Evolutionary conservation across 2,113 vertebrate genomes (phyloP), one percentile per base, ranked within the genome.

Genomic region (Sebastes fasciatus): DNA sequence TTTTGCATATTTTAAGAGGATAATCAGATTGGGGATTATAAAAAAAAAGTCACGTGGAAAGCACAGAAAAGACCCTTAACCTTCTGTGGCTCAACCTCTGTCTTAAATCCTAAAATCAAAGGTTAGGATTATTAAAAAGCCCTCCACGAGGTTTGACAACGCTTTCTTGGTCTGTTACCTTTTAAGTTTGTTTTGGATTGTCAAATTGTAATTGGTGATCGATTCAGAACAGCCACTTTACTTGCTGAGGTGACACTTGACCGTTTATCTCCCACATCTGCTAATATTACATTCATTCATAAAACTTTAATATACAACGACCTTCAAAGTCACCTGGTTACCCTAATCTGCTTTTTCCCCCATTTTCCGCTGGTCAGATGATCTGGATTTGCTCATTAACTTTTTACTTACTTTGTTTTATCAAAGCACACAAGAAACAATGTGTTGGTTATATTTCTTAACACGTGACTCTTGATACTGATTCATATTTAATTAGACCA

Each of bases 361-460:
- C 19, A 14, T 14, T 46, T 77, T 80, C 73, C 48, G 34, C 52
- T 40, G 23, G 52, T 65, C 26, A 67, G 46, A 77, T 48, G n/a
- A 83, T 58, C 63, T 55, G 21, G 21, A 78, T 81, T 63, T 57
- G 19, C 74, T 74, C 55, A 77, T 74, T 65, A 57, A 74, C 57
- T 48, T 67, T 63, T 2, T 14, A 34, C 45, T 80, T 23, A 23
- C 17, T 45, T 52, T 48, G 12, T 82, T 75, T 82, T 67, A 84
- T 73, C 71, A 70, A 61, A 69, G 68, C 63, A n/a, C 11, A 49
- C 16, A 1, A 14, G 16, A 51, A 14, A n/a, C 21, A 40, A 77
- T 16, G 14, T 0, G 1, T 83, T 52, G 49, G 21, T 42, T 74
- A 14, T 23, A 23, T 6, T 60, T 52, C 45, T 17, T 43, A 57